Evolutionary conservation across 2,888 invertebrate genomes (phyloP).

Genomic region (Caenorhabditis becei): DNA sequence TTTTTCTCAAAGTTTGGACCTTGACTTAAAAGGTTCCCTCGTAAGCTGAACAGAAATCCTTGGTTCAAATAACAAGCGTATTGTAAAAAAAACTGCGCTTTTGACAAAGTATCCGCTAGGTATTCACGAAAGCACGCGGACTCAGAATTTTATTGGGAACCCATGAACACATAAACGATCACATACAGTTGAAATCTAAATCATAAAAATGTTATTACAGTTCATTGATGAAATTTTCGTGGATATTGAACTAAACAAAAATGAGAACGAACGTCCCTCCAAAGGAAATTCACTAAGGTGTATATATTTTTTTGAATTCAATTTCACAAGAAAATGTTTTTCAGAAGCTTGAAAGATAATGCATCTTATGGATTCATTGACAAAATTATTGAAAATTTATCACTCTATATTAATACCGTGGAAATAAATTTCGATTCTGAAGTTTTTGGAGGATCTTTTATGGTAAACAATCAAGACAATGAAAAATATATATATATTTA

Average conservation of each 20-base stretch:
- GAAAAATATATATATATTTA: conserved; percentile 6
- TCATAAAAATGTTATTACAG: no score
- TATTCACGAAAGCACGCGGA: no score
- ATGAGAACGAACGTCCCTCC: neutral
- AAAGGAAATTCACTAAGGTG: no score
- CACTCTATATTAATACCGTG: conserved; percentile 94
- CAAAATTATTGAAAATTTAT: conserved; percentile 93
- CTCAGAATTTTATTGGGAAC: no score
- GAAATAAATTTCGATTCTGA: conserved; percentile 94
- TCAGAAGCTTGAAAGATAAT: conserved; percentile 61
- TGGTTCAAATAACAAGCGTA: no score
- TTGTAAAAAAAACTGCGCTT: no score
- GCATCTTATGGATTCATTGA: conserved; percentile 89
- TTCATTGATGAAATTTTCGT: conserved; percentile 79
- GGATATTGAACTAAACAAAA: conserved; percentile 68
- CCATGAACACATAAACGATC: no score
- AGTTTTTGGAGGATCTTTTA: conserved; percentile 95
- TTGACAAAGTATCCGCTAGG: no score
- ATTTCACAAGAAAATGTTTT: conserved; percentile 4
- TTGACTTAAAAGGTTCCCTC: no score
- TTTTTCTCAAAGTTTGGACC: no score
- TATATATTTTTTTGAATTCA: conserved; percentile 42
- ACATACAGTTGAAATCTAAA: no score
- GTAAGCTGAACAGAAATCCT: no score
- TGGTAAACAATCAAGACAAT: conserved; percentile 85